Evolutionary conservation across 2,888 invertebrate species (phyloP), one percentile per base, ranked within the genome.

Genomic region (Rhingia rostrata): DNA sequence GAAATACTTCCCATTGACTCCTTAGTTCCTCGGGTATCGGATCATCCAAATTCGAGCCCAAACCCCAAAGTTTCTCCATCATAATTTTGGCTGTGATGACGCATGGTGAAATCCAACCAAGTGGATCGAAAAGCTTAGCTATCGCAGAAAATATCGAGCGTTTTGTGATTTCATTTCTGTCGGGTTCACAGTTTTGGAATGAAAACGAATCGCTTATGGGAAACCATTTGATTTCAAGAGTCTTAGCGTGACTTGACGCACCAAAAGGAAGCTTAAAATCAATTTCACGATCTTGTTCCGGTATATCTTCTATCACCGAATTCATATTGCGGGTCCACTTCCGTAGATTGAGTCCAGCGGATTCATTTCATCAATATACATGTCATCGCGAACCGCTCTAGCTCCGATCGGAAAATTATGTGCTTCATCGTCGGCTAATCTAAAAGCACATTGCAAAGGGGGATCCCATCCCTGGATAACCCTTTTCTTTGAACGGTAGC

Each of bases 81-180:
- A 79, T 78, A 5, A 86, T 77, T 73, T 87, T 86, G 1, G 83
- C 78, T 7, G 56, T 60, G 30, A 86, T 74, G 6, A 70, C 81
- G 4, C 79, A 83, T 0, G 83, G 83, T 2, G 74, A 33, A 6
- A 86, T 43, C 82, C 70, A 83, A 14, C 86, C 86, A 39, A 86
- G 37, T 4, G 82, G 84, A 51, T 84, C 82, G 49, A 84, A 86
- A n/a, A 85, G 45, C 56, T 78, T 84, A 3, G 72, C 63, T 2
- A 81, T 72, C 4, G 78, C 69, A 53, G 83, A 86, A 49, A 43
- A 45, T 33, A 66, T 37, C 14, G 64, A 49, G 22, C 67, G 72
- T 54, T 60, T 78, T 7, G 49, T 74, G 39, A 39, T 47, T 3
- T 47, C 14, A 7, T 39, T 12, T 22, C 4, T 32, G n/a, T 35